These are phyloP conservation scores for Clavelina lepadiformis DNA, from an alignment of 23 tunicate species.

Conservation along the genomic window DNA sequence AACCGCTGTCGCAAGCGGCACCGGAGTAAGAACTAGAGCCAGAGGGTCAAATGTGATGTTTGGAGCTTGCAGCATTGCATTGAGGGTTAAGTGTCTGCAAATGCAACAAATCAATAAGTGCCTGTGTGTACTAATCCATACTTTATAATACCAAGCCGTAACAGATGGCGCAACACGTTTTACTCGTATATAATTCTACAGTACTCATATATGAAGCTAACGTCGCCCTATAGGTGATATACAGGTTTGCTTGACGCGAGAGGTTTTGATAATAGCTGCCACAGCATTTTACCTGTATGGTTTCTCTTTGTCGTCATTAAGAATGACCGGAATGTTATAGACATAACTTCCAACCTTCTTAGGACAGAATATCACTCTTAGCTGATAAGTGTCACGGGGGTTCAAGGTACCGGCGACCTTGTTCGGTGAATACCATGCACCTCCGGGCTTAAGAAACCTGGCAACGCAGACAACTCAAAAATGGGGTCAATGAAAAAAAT, in stretches of 20 bases:
- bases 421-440: conserved; percentile 54
- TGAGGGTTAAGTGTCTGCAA: conserved; percentile 45
- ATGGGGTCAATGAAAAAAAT: no score
- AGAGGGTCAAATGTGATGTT: conserved; percentile 70
- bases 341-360: conserved; percentile 56
- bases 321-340: conserved; percentile 58
- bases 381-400: conserved; percentile 19
- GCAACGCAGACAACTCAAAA: no score
- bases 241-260: no score
- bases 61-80: conserved; percentile 55
- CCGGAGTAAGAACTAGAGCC: conserved; percentile 82
- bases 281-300: conserved; percentile 63
- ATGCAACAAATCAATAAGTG: no score
- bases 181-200: no score
- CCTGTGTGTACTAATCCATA: no score
- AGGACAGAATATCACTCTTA: conserved; percentile 78
- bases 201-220: no score
- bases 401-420: conserved; percentile 49
- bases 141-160: no score
- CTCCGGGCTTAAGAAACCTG: conserved; percentile 88
- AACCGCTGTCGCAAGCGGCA: conserved; percentile 77
- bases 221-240: no score
- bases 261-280: no score
- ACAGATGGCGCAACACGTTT: no score
- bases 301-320: conserved; percentile 35